Conservation (phyloP, 2,888 invertebrate species). For the Ophioninae sp. region DNA sequence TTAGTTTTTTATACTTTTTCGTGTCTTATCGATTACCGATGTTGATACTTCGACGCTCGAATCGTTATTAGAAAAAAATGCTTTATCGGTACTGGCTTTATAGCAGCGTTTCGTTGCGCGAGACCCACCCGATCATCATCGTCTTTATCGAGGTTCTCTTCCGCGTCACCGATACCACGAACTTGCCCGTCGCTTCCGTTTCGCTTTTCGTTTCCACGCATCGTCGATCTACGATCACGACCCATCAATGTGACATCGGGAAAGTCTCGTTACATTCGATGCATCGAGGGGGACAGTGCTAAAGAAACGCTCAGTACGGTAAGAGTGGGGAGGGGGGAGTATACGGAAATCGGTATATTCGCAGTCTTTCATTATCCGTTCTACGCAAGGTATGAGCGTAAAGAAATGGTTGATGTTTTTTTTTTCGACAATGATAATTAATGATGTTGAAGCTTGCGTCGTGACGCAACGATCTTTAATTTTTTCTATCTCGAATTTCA, state of each 20-base stretch:
- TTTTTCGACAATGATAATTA: too few species aligned
- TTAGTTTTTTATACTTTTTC: too few species aligned
- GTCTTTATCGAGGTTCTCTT: conserved; percentile 63
- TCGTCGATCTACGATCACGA: conserved; percentile 44
- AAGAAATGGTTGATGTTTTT: too few species aligned
- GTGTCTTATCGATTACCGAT: conserved; percentile 2
- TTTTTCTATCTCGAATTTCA: too few species aligned
- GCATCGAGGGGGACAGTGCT: too few species aligned
- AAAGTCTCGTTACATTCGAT: conserved; percentile 49
- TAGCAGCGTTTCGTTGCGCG: conserved; percentile 57
- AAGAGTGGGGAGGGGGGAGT: too few species aligned
- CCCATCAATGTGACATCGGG: conserved; percentile 39
- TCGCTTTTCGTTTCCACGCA: conserved; percentile 43
- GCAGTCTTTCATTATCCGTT: too few species aligned
- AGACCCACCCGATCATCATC: conserved; percentile 56
- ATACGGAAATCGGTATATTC: too few species aligned
- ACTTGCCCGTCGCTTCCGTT: conserved; percentile 21
- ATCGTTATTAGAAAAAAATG: conserved; percentile 52
- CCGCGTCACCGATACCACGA: conserved; percentile 49
- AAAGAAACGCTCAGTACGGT: too few species aligned
- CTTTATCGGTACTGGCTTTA: conserved; percentile 44
- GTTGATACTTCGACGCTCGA: conserved; percentile 46
- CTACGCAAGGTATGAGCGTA: too few species aligned
- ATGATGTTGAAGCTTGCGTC: too few species aligned
- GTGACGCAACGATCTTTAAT: too few species aligned